Evolutionary conservation across 2,888 invertebrate genomes (phyloP), one percentile per base, ranked within the genome.

Genomic region (Cheilosia soror): DNA sequence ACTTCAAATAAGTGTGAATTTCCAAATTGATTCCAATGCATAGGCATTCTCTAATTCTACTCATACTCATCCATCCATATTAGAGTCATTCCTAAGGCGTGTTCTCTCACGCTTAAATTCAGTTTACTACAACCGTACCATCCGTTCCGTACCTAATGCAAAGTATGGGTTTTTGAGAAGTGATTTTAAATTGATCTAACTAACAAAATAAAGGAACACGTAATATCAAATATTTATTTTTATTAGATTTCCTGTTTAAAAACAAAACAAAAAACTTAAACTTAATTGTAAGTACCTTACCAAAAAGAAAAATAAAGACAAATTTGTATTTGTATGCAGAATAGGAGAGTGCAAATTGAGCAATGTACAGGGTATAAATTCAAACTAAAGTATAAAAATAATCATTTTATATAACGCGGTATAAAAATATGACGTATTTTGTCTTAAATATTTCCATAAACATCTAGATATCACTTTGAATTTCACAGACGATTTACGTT

Each of bases 241-340:
- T 63, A 69, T 77, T 69, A 11, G 47, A 13, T 40, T 57, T 37
- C 31, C 4, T 31, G n/a, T 44, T 57, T 44, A 6, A 20, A 47
- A 47, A 47, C 20, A 47, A 15, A 63, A 15, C 20, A 58, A 60
- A 68, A 27, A 7, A 44, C 31, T 53, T 33, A 31, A 69, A 55
- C 37, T 11, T 65, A 42, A 42, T 57, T 31, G 55, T 78, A 78
- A 78, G 71, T 78, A 78, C 71, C 57, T 71, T 25, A 58, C 25
- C 29, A 78, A 63, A 40, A 62, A 57, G 55, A 78, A 57, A 55
- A 57, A 57, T 51, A 57, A n/a, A 5, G 27, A 49, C 20, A 51
- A 25, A 33, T 49, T 47, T 29, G 27, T 33, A 9, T 42, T 55
- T 25, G 44, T 47, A 49, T 66, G 37, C 33, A 27, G 49, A 42